Evolutionary conservation across 2,888 invertebrate species (phyloP).

Genomic region (Apotomis capreana): DNA sequence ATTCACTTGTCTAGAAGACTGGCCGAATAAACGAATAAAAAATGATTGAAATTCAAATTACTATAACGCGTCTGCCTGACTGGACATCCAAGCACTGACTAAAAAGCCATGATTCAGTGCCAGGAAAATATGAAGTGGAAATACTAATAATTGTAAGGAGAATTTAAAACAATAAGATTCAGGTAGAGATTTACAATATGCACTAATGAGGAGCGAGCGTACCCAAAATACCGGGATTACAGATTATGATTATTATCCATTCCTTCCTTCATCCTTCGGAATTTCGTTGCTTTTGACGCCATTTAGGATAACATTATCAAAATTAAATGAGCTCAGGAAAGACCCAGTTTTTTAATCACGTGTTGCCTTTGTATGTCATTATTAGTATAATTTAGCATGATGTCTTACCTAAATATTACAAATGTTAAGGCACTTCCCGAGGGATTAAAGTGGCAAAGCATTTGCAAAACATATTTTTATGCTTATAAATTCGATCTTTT

Average conservation of each 20-base stretch:
- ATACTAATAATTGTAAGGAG: constrained; percentile 1
- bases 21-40: not conserved
- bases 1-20: not conserved
- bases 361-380: not conserved
- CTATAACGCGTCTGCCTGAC: constrained; percentile 1
- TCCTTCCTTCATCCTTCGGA: not conserved
- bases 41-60: not conserved
- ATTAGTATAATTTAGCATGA: not conserved
- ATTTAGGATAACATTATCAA: not conserved
- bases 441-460: too few species aligned
- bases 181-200: constrained; percentile 7
- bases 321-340: not conserved
- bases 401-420: too few species aligned
- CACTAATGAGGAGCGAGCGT: constrained; percentile 19
- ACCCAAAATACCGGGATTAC: constrained; percentile 10
- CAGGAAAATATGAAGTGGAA: constrained; percentile 10
- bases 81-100: constrained; percentile 13
- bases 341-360: not conserved
- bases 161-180: constrained; percentile 5
- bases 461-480: too few species aligned
- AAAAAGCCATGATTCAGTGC: constrained; percentile 16
- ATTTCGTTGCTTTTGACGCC: constrained; percentile 21
- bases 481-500: too few species aligned
- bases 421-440: not conserved
- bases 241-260: not conserved